These are phyloP conservation scores for Dryoscopus gambensis DNA, from an alignment of 2,113 vertebrate species.

Conservation along the genomic window DNA sequence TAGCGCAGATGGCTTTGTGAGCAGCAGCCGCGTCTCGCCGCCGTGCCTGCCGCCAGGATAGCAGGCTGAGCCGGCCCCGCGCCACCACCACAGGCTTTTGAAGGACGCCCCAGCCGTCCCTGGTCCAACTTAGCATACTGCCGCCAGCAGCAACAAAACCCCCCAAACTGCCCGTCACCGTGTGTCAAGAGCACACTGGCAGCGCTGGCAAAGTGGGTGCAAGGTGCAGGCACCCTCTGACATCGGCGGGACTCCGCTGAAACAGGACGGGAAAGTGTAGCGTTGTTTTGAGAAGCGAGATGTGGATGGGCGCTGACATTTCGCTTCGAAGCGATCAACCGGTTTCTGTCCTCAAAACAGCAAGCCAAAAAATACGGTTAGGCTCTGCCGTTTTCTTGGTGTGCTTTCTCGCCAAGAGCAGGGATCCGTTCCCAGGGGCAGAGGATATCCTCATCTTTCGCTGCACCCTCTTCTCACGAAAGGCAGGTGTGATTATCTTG, in stretches of 20 bases:
- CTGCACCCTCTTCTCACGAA: not conserved
- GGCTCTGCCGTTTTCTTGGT: not conserved
- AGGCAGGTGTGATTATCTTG: not conserved
- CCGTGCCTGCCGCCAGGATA: rapidly evolving
- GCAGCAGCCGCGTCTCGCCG: not conserved
- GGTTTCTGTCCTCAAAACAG: not conserved
- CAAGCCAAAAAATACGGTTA: rapidly evolving
- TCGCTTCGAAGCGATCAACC: not conserved
- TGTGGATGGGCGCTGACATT: no score
- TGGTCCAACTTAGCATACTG: no score
- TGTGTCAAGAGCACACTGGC: not conserved
- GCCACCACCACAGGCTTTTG: not conserved
- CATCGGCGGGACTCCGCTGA: no score
- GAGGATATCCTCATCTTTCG: not conserved
- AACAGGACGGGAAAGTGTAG: not conserved
- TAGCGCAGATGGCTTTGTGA: rapidly evolving
- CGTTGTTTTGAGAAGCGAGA: not conserved
- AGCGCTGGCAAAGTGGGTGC: not conserved
- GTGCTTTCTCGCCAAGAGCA: not conserved
- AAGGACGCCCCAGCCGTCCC: no score
- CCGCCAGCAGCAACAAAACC: not conserved
- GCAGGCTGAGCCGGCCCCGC: not conserved
- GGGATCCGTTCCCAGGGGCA: rapidly evolving
- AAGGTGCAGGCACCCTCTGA: not conserved
- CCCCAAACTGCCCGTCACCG: rapidly evolving